Evolutionary conservation across 2,113 vertebrate species (phyloP), one percentile per base, ranked within the genome.

Genomic region (Oplegnathus fasciatus): DNA sequence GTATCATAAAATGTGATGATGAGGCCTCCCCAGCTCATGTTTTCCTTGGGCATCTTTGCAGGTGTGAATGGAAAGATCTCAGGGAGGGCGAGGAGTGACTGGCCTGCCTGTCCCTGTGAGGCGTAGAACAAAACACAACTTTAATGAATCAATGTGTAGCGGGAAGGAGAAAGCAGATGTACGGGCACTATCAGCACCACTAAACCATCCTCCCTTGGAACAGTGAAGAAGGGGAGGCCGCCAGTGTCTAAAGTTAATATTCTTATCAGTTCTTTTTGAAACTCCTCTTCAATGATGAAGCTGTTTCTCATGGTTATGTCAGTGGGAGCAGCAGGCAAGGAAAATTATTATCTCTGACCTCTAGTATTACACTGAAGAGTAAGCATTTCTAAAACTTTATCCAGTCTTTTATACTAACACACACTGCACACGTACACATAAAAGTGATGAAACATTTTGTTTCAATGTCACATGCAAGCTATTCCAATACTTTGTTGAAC

Each of bases 51-150:
- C 89, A 85, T 80, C 83, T 72, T 55, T 48, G 85, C 80, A 75
- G 89, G 94, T 91, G 94, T 90, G 90, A 91, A 88, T 69, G 85
- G 93, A 94, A 87, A 85, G 75, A 84, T 85, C 76, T 93, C 92
- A 95, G 94, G 75, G 85, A 90, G 67, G 77, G 92, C 64, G 93
- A 86, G 46, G 94, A 96, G 85, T 90, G 94, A 96, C 68, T 30
- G 87, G 68, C 52, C 55, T 30, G 78, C 60, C 80, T 75, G 80
- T 84, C 83, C 81, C 73, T 79, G 67, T 74, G 74, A 90, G 89
- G 78, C 75, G 58, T 26, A 62, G 67, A 90, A 62, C 57, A 76
- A 86, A 85, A 89, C 76, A 83, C 55, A 54, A 75, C 67, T 86
- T 79, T 74, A 82, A 86, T 86, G 55, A 74, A 85, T 85, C 80